Evolutionary conservation across 2,888 invertebrate species (phyloP), one percentile per base, ranked within the genome.

Genomic region (Dugesia japonica): DNA sequence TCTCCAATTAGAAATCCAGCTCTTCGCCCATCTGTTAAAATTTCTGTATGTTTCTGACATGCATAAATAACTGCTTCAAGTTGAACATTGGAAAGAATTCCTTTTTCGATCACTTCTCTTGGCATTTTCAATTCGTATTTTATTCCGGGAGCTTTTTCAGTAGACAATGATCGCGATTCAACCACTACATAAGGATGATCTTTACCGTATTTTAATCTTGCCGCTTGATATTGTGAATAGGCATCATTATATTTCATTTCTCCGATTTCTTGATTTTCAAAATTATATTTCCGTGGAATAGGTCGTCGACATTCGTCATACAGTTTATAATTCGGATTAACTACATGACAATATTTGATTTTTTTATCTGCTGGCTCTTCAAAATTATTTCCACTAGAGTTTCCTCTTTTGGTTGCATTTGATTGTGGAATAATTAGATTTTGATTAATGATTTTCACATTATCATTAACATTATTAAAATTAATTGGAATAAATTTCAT

Each of bases 1-100:
- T 84, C 84, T 4, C 83, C 84, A 73, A 84, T 81, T 75, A 84
- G 83, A 80, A 83, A 84, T 9, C 84, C 84, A 42, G 83, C 83
- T 72, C 84, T 80, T 38, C 80, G 80, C 26, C 82, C 82, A 80
- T 81, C 82, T 7, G 82, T 81, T 31, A 84, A 79, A 17, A 83
- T 80, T 76, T 81, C 80, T 77, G 82, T 82, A 79, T 84, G 84
- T 75, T 82, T 78, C 80, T 83, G 83, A 79, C 83, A 83, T 17
- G 83, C 83, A 79, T 84, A 82, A 23, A 83, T 76, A 27, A 83
- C 81, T 15, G 83, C 83, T 77, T 83, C 82, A 28, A 84, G 79
- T 75, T 84, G 83, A 26, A 84, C 79, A 79, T 82, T 81, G 79
- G 83, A 83, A 28, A 84, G 80, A 75, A 81, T 81, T 9, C 83